Percentiles rank a stretch among this genome's conserved stretches.
Conservation (phyloP, 2,113 vertebrate genomes). For the Dasyornis broadbenti region DNA sequence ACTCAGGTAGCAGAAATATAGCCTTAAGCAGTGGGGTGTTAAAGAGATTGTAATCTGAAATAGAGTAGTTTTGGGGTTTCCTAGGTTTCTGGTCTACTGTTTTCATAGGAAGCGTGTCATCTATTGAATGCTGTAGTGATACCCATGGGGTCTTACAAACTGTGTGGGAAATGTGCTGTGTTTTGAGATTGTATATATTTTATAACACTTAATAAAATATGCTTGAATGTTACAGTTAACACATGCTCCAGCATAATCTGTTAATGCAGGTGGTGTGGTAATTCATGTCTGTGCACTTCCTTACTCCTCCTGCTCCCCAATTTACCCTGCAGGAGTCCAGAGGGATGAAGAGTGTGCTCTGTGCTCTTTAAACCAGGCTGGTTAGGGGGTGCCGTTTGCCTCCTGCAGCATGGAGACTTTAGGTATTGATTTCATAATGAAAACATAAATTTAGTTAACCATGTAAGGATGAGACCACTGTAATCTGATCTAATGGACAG, state of each 20-base stretch:
- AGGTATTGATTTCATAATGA: not conserved
- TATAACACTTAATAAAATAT: conserved; percentile 49
- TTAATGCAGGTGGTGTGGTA: not conserved
- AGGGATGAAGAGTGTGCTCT: not conserved
- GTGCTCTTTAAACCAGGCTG: not conserved
- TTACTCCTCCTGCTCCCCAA: not conserved
- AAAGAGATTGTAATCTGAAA: not conserved
- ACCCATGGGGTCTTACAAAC: not conserved
- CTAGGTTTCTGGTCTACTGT: not conserved
- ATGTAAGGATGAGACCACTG: not conserved
- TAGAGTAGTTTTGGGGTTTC: not conserved
- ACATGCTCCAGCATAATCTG: not conserved
- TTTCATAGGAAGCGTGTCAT: not conserved
- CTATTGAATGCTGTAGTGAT: not conserved
- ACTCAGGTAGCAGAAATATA: not conserved
- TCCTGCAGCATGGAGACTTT: rapidly evolving
- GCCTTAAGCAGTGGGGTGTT: not conserved
- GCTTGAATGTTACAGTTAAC: not conserved
- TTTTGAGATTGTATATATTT: conserved; percentile 32
- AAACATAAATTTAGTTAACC: not conserved
- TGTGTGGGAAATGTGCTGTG: not conserved
- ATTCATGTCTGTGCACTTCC: not conserved
- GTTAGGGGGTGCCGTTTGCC: rapidly evolving
- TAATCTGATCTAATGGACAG: not conserved
- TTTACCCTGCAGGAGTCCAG: not conserved